Evolutionary conservation across 2,888 invertebrate genomes (phyloP).

Genomic region (Patella caerulea): DNA sequence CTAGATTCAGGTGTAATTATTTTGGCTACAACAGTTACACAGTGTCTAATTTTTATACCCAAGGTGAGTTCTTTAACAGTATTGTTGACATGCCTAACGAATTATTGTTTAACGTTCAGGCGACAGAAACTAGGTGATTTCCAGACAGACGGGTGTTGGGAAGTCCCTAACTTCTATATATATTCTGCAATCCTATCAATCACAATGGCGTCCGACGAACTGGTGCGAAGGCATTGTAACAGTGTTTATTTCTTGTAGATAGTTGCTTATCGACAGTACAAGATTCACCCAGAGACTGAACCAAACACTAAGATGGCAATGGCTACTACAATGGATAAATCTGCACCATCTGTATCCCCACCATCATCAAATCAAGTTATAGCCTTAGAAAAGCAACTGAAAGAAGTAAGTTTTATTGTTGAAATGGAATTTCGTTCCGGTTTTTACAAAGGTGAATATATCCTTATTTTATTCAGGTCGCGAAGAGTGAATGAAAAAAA

Average conservation of each 20-base stretch:
- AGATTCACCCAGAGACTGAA: background rate
- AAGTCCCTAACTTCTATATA: too few relatives aligned
- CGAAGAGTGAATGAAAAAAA: too few relatives aligned
- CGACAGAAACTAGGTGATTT: too few relatives aligned
- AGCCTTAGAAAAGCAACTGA: background rate
- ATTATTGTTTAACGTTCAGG: too few relatives aligned
- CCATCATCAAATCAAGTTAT: background rate
- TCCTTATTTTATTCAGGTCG: too few relatives aligned
- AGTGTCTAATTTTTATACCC: constrained; percentile 35
- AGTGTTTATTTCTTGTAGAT: background rate
- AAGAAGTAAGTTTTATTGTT: background rate
- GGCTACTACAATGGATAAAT: background rate
- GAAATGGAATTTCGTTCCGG: too few relatives aligned
- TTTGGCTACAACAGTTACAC: constrained; percentile 32
- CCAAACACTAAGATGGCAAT: background rate
- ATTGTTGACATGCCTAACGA: too few relatives aligned
- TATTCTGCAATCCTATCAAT: too few relatives aligned
- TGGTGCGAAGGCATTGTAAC: too few relatives aligned
- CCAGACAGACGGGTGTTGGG: too few relatives aligned
- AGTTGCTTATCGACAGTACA: background rate
- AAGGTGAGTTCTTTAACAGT: constrained; percentile 24
- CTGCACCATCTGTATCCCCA: background rate
- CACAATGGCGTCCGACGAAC: too few relatives aligned
- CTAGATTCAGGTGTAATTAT: constrained; percentile 27
- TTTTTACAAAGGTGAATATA: too few relatives aligned